phyloP scores from a whole-genome alignment of 2,113 vertebrate genomes.

The Heterotis niloticus region DNA sequence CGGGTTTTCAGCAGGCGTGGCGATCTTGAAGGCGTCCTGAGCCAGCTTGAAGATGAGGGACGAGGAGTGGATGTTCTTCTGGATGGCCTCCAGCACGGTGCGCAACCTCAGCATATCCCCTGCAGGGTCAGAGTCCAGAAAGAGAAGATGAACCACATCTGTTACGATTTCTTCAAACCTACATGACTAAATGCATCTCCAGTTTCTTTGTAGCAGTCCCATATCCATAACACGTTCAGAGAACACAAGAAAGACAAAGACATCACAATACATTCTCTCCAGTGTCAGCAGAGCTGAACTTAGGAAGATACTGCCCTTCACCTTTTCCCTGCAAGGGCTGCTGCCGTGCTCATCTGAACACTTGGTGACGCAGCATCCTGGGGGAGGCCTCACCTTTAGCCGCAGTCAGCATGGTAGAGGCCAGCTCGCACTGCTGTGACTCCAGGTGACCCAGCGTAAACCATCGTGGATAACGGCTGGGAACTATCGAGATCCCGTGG shows the following conservation, averaged over 20 bases:
- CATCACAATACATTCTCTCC: not conserved
- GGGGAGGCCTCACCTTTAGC: constrained; percentile 71
- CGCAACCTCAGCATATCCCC: constrained; percentile 90
- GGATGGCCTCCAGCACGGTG: constrained; percentile 93
- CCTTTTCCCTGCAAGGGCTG: too few species aligned
- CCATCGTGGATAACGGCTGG: constrained; percentile 93
- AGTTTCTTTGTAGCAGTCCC: too few species aligned
- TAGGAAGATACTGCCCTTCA: too few species aligned
- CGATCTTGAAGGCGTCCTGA: constrained; percentile 97
- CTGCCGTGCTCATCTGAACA: too few species aligned
- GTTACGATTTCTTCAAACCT: too few species aligned
- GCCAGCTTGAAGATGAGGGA: constrained; percentile 97
- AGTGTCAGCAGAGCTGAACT: too few species aligned
- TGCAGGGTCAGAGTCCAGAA: constrained; percentile 40
- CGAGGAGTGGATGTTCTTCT: constrained; percentile 98
- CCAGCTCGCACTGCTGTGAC: constrained; percentile 96
- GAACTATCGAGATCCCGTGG: constrained; percentile 91
- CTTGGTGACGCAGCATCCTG: not conserved
- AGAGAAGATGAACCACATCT: not conserved
- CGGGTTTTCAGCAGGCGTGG: constrained; percentile 85
- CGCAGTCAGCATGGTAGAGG: constrained; percentile 96
- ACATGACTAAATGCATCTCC: too few species aligned
- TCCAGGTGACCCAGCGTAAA: constrained; percentile 97
- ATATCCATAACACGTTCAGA: too few species aligned
- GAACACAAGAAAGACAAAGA: not conserved